These are phyloP conservation scores for Pseudochirops cupreus DNA, from an alignment of 2,797 vertebrate genomes.

Conservation along the genomic window DNA sequence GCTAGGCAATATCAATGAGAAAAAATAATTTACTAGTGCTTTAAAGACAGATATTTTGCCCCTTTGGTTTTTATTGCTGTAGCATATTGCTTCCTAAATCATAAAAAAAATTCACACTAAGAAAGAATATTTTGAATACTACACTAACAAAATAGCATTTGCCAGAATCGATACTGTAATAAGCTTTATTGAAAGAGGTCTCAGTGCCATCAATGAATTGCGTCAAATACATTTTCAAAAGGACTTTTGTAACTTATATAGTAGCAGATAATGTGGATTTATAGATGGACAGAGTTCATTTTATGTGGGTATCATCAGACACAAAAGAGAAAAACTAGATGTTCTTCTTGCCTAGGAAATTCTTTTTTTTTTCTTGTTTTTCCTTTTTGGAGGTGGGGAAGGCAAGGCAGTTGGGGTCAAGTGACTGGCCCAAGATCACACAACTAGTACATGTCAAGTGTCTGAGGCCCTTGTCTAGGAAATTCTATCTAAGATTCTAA, in stretches of 20 bases:
- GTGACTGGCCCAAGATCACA: no score
- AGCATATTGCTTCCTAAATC: conserved; percentile 23
- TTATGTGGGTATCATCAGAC: no score
- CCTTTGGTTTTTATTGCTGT: not conserved
- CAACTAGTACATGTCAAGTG: no score
- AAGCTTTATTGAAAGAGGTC: conserved; percentile 20
- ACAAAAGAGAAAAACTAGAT: no score
- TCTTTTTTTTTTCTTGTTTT: no score
- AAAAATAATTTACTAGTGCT: conserved; percentile 5
- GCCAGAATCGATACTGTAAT: not conserved
- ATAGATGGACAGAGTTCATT: no score
- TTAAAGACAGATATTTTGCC: conserved; percentile 22
- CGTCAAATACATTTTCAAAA: conserved; percentile 12
- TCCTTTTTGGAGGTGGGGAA: no score
- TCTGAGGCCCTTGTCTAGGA: no score
- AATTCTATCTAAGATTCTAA: no score
- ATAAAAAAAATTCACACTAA: conserved; percentile 26
- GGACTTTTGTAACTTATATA: not conserved
- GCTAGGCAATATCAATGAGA: conserved; percentile 28
- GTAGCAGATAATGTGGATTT: no score
- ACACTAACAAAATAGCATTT: conserved; percentile 14
- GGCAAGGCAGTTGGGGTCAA: no score
- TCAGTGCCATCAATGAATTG: not conserved
- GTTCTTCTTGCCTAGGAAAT: no score
- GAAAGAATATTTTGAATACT: not conserved